Conservation (phyloP, 2,797 vertebrate genomes). For the Typhlichthys eigenmanni region DNA sequence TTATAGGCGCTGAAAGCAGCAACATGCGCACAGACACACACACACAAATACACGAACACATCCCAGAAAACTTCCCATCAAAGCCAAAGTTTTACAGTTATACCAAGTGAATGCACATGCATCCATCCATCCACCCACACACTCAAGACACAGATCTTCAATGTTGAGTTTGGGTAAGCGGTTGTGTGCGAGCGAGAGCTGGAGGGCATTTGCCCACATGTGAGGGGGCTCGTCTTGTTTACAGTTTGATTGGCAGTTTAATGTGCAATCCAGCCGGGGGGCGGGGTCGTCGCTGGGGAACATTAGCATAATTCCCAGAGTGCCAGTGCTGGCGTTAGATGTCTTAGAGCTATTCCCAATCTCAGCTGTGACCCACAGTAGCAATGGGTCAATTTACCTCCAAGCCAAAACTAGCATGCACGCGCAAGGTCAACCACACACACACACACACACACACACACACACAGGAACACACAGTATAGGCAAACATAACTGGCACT, state of each 20-base stretch:
- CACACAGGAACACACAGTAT: neutral
- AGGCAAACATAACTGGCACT: neutral
- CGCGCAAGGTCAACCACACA: slow-evolving; percentile 1
- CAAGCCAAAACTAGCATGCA: slow-evolving; percentile 38
- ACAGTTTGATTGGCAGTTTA: slow-evolving; percentile 75
- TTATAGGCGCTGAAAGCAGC: slow-evolving; percentile 73
- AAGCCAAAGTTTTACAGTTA: slow-evolving; percentile 33
- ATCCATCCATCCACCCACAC: neutral
- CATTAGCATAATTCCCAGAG: slow-evolving; percentile 78
- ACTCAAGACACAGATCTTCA: neutral
- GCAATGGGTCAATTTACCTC: slow-evolving; percentile 70
- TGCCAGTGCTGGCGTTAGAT: slow-evolving; percentile 69
- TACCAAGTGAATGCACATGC: slow-evolving; percentile 31
- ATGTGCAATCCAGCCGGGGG: slow-evolving; percentile 62
- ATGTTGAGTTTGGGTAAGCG: slow-evolving; percentile 29
- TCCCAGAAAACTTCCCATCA: slow-evolving; percentile 41
- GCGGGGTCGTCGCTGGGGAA: slow-evolving; percentile 57
- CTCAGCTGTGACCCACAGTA: slow-evolving; percentile 76
- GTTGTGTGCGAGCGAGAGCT: neutral
- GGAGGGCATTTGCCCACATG: slow-evolving; percentile 35
- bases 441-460: slow-evolving; percentile 1
- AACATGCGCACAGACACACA: slow-evolving; percentile 11
- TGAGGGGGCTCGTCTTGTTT: slow-evolving; percentile 64
- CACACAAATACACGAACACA: slow-evolving; percentile 44
- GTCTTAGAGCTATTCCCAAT: slow-evolving; percentile 77